A percentile compares a stretch with the other conserved stretches of the same genome.
Evolutionary conservation across 2,797 vertebrate species (phyloP).

Genomic region (Glyptemys insculpta): DNA sequence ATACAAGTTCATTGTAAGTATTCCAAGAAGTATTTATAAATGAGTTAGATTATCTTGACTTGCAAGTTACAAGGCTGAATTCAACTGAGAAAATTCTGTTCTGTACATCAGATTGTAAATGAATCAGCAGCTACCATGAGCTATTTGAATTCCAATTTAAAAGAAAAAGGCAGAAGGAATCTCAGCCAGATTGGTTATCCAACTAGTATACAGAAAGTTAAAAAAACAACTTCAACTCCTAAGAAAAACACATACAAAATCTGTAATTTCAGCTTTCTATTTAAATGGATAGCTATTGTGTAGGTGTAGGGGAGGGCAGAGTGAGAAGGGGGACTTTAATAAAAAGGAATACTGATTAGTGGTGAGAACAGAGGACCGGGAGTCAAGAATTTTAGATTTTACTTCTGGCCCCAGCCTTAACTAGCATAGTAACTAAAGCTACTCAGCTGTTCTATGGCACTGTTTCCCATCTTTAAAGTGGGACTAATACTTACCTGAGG

Average conservation of each 20-base stretch:
- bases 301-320: background rate
- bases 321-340: background rate
- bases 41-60: background rate
- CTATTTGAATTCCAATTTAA: background rate
- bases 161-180: background rate
- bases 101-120: background rate
- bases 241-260: background rate
- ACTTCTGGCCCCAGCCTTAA: background rate
- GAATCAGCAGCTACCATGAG: background rate
- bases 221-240: background rate
- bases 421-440: background rate
- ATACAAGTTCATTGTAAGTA: background rate
- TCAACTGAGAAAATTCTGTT: background rate
- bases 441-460: background rate
- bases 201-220: background rate
- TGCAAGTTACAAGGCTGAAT: background rate
- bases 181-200: background rate
- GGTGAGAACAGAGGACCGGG: background rate
- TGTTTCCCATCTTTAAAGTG: background rate
- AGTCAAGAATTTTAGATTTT: background rate
- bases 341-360: background rate
- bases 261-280: constrained; percentile 6
- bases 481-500: background rate
- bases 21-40: background rate
- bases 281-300: background rate